phyloP scores from a whole-genome alignment of 2,888 invertebrate species.

The Tipula confusa region DNA sequence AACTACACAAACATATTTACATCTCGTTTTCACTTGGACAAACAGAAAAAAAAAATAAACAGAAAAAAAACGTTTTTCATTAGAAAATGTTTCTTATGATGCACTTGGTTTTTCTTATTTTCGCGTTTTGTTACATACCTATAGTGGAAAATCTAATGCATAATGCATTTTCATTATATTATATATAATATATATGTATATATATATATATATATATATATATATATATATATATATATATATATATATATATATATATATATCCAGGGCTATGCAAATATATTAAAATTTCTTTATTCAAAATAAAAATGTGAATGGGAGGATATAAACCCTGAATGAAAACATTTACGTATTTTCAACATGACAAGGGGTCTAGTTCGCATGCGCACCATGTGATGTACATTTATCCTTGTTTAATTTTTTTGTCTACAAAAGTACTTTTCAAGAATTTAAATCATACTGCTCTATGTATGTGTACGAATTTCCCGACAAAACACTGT shows the following conservation, averaged over 20 bases:
- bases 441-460: neutral
- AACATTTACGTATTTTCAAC: neutral
- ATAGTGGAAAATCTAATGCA: neutral
- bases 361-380: neutral
- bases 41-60: neutral
- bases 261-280: neutral
- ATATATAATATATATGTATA: no score
- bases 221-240: no score
- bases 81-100: neutral
- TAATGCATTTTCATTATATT: neutral
- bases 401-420: neutral
- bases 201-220: no score
- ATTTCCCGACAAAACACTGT: neutral
- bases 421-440: neutral
- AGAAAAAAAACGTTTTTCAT: no score
- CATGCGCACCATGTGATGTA: neutral
- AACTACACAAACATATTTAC: neutral
- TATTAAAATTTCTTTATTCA: neutral
- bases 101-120: neutral
- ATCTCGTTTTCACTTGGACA: neutral
- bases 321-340: neutral
- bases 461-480: neutral
- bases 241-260: no score
- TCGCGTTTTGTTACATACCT: neutral
- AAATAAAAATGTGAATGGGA: no score